These are phyloP conservation scores for Saccopteryx bilineata DNA, from an alignment of 2,113 vertebrate genomes.

Conservation along the genomic window DNA sequence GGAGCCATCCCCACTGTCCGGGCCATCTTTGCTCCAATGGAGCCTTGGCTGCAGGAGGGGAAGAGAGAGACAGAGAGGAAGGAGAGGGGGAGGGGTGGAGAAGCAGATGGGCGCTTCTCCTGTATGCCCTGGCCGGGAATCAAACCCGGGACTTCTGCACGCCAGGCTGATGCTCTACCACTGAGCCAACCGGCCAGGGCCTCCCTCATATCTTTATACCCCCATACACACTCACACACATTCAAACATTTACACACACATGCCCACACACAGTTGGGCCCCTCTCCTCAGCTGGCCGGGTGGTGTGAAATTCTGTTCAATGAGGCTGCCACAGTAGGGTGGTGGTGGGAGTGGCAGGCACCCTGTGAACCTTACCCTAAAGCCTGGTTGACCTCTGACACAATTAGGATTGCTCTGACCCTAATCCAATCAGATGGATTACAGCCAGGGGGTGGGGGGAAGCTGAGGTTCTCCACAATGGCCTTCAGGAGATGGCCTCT, in stretches of 20 bases:
- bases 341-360: slow-evolving; percentile 7
- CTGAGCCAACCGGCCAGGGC: too few species aligned
- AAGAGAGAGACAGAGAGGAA: too few species aligned
- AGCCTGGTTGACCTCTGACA: slow-evolving; percentile 95
- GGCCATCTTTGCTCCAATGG: too few species aligned
- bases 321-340: slow-evolving; percentile 80
- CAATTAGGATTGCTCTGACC: slow-evolving; percentile 95
- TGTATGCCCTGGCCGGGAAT: too few species aligned
- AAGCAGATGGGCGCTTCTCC: too few species aligned
- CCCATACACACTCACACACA: neutral
- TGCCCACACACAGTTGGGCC: neutral
- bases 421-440: slow-evolving; percentile 99
- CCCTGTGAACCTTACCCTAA: slow-evolving; percentile 88
- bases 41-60: too few species aligned
- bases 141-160: too few species aligned
- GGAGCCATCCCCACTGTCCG: too few species aligned
- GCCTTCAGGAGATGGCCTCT: slow-evolving; percentile 52
- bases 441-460: slow-evolving; percentile 81
- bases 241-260: neutral
- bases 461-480: slow-evolving; percentile 79
- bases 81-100: too few species aligned
- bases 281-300: slow-evolving; percentile 79
- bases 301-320: slow-evolving; percentile 87
- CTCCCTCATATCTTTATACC: neutral
- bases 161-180: too few species aligned